Percentiles rank a stretch among this genome's conserved stretches.
phyloP scores from a whole-genome alignment of 2,888 invertebrate genomes.

The Rambutsinella grinnellia region DNA sequence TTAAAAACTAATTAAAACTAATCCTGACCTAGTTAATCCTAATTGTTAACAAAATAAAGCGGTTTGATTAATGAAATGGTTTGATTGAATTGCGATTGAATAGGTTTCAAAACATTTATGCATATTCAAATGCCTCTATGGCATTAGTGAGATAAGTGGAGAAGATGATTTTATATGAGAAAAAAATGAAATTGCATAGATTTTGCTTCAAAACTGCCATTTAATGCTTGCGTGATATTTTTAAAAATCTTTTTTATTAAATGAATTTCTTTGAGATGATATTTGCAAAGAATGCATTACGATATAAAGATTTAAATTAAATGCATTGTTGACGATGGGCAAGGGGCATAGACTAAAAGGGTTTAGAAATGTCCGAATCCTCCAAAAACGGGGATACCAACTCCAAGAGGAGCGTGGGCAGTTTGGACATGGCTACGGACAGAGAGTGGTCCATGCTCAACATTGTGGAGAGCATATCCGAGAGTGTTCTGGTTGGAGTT shows the following conservation, averaged over 20 bases:
- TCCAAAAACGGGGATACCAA: conserved; percentile 25
- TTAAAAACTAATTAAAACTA: too few relatives aligned
- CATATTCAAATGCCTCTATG: too few relatives aligned
- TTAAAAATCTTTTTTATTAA: conserved; percentile 24
- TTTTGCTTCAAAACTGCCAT: too few relatives aligned
- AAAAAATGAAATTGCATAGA: too few relatives aligned
- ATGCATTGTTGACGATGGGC: conserved; percentile 30
- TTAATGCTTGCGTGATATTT: too few relatives aligned
- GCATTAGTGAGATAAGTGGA: too few relatives aligned
- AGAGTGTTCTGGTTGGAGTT: conserved; percentile 55
- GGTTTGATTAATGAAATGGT: too few relatives aligned
- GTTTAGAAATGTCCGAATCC: conserved; percentile 7
- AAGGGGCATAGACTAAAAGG: not conserved
- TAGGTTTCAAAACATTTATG: too few relatives aligned
- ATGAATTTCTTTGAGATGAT: conserved; percentile 4
- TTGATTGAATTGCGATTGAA: too few relatives aligned
- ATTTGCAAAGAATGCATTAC: conserved; percentile 8
- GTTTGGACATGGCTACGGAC: conserved; percentile 34
- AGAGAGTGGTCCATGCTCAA: conserved; percentile 36
- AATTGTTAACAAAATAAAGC: too few relatives aligned
- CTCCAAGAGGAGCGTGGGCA: conserved; percentile 30
- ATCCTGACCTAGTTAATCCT: too few relatives aligned
- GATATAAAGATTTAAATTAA: conserved; percentile 28
- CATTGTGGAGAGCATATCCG: conserved; percentile 45
- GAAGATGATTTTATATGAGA: too few relatives aligned